A percentile compares a stretch with the other conserved stretches of the same genome.
These are phyloP conservation scores for Calonectris borealis DNA, from an alignment of 2,113 vertebrate genomes.

Conservation along the genomic window DNA sequence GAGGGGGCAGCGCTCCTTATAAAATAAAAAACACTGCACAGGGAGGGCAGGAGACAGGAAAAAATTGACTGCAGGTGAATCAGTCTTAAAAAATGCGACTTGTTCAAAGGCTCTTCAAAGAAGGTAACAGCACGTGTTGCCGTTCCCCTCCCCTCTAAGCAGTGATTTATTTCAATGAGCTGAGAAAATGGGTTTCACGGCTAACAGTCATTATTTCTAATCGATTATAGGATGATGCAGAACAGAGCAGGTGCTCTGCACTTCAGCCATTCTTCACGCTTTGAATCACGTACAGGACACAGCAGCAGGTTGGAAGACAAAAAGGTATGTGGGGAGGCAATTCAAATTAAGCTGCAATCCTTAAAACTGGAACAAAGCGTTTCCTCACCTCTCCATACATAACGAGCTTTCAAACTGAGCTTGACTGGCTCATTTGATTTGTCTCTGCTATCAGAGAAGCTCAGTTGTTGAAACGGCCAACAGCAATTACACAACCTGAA, in stretches of 20 bases:
- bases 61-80: not conserved
- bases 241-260: conserved; percentile 22
- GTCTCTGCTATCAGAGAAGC: not conserved
- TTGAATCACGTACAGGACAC: not conserved
- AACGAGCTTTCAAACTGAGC: not conserved
- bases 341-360: conserved; percentile 9
- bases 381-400: not conserved
- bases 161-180: not conserved
- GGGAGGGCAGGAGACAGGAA: not conserved
- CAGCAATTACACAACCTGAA: not conserved
- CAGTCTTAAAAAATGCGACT: not conserved
- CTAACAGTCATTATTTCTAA: conserved; percentile 20
- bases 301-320: not conserved
- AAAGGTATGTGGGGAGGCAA: not conserved
- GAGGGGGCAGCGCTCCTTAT: not conserved
- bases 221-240: not conserved
- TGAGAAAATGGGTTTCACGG: not conserved
- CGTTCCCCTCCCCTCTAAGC: fast-evolving
- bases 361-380: not conserved
- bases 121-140: not conserved
- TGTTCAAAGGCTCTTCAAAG: not conserved
- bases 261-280: conserved; percentile 4
- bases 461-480: not conserved
- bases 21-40: not conserved
- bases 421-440: not conserved